phyloP scores from a whole-genome alignment of 2,113 vertebrate genomes.

The Nothobranchius kuhntae region DNA sequence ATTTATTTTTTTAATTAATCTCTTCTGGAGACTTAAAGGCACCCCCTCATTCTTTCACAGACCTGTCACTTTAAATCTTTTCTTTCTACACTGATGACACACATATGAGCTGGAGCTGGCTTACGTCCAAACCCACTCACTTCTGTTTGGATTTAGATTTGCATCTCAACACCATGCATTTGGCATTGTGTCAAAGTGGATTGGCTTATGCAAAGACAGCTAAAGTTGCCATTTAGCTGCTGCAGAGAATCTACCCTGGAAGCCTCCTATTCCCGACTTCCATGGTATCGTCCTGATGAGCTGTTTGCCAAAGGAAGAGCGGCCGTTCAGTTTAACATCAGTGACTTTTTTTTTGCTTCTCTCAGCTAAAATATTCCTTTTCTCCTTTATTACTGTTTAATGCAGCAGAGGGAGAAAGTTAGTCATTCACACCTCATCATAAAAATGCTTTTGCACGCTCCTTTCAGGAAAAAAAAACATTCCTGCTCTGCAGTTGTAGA shows the following conservation, averaged over 20 bases:
- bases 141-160: slow-evolving; percentile 42
- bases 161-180: slow-evolving; percentile 14
- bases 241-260: slow-evolving; percentile 24
- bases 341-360: not conserved
- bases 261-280: slow-evolving; percentile 1
- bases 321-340: not conserved
- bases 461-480: slow-evolving; percentile 17
- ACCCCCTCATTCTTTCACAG: slow-evolving; percentile 31
- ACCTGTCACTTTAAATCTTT: slow-evolving; percentile 48
- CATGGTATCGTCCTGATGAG: not conserved
- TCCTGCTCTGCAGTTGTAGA: slow-evolving; percentile 32
- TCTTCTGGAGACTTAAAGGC: slow-evolving; percentile 3
- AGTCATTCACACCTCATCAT: slow-evolving; percentile 8
- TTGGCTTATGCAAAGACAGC: slow-evolving; percentile 35
- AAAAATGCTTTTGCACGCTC: slow-evolving; percentile 8
- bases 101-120: slow-evolving; percentile 18
- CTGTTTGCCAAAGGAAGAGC: slow-evolving; percentile 11
- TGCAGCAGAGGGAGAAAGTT: not conserved
- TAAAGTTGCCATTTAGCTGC: slow-evolving; percentile 38
- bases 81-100: slow-evolving; percentile 26
- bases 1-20: slow-evolving; percentile 5
- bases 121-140: slow-evolving; percentile 29
- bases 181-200: slow-evolving; percentile 41
- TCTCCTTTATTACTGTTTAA: slow-evolving; percentile 12
- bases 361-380: not conserved